Base-by-base conservation (phyloP, 1,140 invertebrate genomes). In the Drosophila baimaii region DNA sequence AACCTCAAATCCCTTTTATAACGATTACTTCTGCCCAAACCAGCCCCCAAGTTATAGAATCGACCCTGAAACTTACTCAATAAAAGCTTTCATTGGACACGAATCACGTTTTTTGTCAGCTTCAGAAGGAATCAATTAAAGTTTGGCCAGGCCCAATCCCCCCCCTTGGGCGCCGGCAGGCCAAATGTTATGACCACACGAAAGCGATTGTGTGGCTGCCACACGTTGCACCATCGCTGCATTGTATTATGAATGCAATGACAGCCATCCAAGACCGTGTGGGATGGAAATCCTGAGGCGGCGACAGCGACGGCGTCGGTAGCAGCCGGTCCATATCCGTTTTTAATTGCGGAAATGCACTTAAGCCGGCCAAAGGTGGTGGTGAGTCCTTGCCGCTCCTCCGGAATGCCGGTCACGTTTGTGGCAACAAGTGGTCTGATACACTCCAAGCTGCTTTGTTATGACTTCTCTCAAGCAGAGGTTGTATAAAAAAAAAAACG, bases 311-410 rank as follows among this genome's bases (percentile, higher is more conserved):
- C 47, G n/a, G 12, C 47, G 17, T 12, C 37, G 27, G 27, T 23
- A 41, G 55, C 25, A 75, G 68, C 61, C 58, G 72, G 43, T 77
- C 73, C 55, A 83, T 66, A 81, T 89, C 84, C 84, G 80, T 15
- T 81, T 89, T 84, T 82, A 84, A 84, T 89, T 89, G 80, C 85
- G 84, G 85, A 89, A 89, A 79, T 89, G 80, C 77, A 84, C 51
- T 86, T 86, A 63, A 85, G 70, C 58, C 27, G 33, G 41, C 10
- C 43, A n/a, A 71, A 71, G 68, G 54, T 71, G 64, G 54, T 71
- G 64, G 19, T n/a, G 37, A 70, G 57, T 62, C 43, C 29, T 44
- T 29, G n/a, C 31, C 21, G 1, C 27, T 15, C 49, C 35, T 19
- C 57, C 44, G 47, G 59, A 52, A 79, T 86, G 69, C 76, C n/a